Base-by-base conservation (phyloP, 2,888 invertebrate genomes). In the Amaurobius ferox region DNA sequence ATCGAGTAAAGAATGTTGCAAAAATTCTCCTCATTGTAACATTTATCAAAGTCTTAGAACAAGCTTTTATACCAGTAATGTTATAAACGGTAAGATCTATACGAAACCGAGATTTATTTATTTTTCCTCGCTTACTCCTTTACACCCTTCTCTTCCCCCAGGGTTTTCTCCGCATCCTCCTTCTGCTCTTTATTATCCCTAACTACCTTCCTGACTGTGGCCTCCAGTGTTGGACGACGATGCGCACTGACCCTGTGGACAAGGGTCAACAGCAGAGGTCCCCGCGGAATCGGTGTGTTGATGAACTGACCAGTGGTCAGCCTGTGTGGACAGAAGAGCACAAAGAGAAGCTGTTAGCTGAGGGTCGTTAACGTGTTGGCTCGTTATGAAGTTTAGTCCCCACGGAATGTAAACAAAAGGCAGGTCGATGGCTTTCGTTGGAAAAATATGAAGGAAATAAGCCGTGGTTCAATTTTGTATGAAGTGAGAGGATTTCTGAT, bases 281-380 rank as follows among this genome's bases (percentile, higher is more conserved):
- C 73, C 64, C 35, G 1, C 28, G 62, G 76, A 76, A 76, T 30
- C 0, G 23, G 74, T 70, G 81, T 83, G 81, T 83, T 83, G 81
- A 83, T 83, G 70, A 83, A 64, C 81, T 83, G 81, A 76, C 81
- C 81, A 71, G 48, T 74, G 80, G 80, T 81, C 80, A 83, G 79
- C 68, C 62, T 28, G 73, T 66, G 62, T 67, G 68, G 70, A 76
- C 76, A 74, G 7, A 44, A n/a, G 44, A 44, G 16, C 44, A 62
- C 62, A 68, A 68, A 68, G 40, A 68, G 26, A 68, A 40, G 9
- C 29, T n/a, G 39, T 55, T 28, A n/a, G 62, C 13, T n/a, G 55
- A 13, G 9, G 61, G 70, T 68, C 68, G 55, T 83, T 83, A 83
- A 76, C 64, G 81, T 48, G 35, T n/a, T 32, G 62, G 35, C 76